These are phyloP conservation scores for Coregonus ussuriensis DNA, from an alignment of 2,797 vertebrate genomes.

Conservation along the genomic window DNA sequence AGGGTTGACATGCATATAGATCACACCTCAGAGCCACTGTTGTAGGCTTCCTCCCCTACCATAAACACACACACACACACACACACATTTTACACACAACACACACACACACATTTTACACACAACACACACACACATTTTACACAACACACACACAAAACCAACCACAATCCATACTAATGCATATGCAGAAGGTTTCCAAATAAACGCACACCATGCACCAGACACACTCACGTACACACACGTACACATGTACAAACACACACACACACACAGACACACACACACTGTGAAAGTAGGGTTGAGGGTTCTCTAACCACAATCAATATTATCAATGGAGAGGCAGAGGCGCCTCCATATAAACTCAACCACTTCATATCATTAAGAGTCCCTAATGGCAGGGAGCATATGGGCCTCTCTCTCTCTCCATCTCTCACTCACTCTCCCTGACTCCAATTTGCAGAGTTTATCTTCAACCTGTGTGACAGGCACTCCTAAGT, in stretches of 20 bases:
- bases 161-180: constrained; percentile 1
- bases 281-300: constrained; percentile 17
- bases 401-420: constrained; percentile 76
- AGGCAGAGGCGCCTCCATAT: constrained; percentile 81
- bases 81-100: not conserved
- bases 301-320: constrained; percentile 81
- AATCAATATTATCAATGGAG: constrained; percentile 93
- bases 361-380: constrained; percentile 87
- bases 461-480: constrained; percentile 88
- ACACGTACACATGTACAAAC: constrained; percentile 12
- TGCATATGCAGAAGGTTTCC: constrained; percentile 16
- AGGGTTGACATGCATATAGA: constrained; percentile 16
- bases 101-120: not conserved
- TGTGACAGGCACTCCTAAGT: constrained; percentile 91
- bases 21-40: constrained; percentile 13
- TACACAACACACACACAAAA: constrained; percentile 6
- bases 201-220: constrained; percentile 25
- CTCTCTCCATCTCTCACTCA: constrained; percentile 22
- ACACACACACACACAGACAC: constrained; percentile 20
- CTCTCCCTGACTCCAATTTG: constrained; percentile 79
- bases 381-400: constrained; percentile 85
- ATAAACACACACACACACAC: not conserved
- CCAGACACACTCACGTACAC: constrained; percentile 21
- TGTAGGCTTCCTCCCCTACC: not conserved
- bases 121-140: not conserved